Percentiles rank a stretch among this genome's conserved stretches.
phyloP scores from a whole-genome alignment of 2,888 invertebrate species.

The Pachycephus smyrnensis region DNA sequence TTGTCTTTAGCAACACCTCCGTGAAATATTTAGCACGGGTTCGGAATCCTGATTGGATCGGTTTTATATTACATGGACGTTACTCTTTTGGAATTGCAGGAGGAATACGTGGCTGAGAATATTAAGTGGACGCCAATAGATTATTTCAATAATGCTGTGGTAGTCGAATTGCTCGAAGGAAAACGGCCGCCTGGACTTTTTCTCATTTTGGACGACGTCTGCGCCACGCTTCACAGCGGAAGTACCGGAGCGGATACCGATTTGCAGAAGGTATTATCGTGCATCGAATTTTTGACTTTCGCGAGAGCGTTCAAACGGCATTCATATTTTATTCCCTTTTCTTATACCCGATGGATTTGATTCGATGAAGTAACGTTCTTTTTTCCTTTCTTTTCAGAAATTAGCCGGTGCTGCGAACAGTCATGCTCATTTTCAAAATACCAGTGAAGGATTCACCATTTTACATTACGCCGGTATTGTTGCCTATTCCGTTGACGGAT shows the following conservation, averaged over 20 bases:
- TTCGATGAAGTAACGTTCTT: background rate
- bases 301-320: no score
- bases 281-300: no score
- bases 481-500: slow-evolving; percentile 73
- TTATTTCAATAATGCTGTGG: slow-evolving; percentile 76
- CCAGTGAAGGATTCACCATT: slow-evolving; percentile 72
- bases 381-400: slow-evolving; percentile 66
- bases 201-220: slow-evolving; percentile 76
- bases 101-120: slow-evolving; percentile 76
- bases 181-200: slow-evolving; percentile 75
- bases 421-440: slow-evolving; percentile 72
- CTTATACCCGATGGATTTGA: background rate
- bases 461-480: slow-evolving; percentile 79
- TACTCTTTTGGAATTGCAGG: slow-evolving; percentile 63
- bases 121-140: slow-evolving; percentile 77
- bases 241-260: slow-evolving; percentile 74
- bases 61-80: background rate
- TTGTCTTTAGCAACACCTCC: no score
- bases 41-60: no score
- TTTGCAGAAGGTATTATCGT: slow-evolving; percentile 66
- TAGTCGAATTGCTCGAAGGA: slow-evolving; percentile 76
- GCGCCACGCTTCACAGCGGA: slow-evolving; percentile 77
- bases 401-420: slow-evolving; percentile 67
- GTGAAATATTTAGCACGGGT: no score
- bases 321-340: no score